phyloP scores from a whole-genome alignment of 2,888 invertebrate genomes.

The Cheilosia vernalis region DNA sequence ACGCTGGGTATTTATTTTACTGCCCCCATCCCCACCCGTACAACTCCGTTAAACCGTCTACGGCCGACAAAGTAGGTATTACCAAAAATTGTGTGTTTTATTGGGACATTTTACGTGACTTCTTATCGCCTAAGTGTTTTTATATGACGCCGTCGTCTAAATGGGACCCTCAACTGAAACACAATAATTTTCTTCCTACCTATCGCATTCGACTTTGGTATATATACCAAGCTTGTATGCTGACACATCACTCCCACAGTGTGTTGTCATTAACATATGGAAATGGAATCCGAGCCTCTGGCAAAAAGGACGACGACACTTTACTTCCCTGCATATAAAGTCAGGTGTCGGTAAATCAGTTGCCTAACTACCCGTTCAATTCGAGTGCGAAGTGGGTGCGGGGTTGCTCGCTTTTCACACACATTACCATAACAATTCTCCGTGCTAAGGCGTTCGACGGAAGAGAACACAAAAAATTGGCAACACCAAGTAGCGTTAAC shows the following conservation, averaged over 20 bases:
- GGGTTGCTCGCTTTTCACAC: not conserved
- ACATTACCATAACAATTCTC: slow-evolving; percentile 5
- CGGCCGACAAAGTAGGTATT: not conserved
- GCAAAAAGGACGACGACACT: slow-evolving; percentile 11
- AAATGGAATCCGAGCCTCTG: not conserved
- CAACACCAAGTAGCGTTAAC: slow-evolving; percentile 56
- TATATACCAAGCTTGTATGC: slow-evolving; percentile 12
- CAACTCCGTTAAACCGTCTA: too few relatives aligned
- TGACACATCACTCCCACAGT: slow-evolving; percentile 18
- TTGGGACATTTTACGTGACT: slow-evolving; percentile 36
- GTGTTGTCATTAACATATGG: slow-evolving; percentile 11
- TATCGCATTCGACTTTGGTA: not conserved
- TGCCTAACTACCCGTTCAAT: slow-evolving; percentile 62
- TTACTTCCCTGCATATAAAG: slow-evolving; percentile 20
- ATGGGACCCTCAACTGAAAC: not conserved
- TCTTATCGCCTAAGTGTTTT: slow-evolving; percentile 39
- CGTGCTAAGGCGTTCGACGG: slow-evolving; percentile 2
- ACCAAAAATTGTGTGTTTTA: slow-evolving; percentile 38
- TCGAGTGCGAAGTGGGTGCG: slow-evolving; percentile 10
- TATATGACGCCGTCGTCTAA: not conserved
- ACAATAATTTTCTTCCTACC: not conserved
- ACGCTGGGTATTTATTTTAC: not conserved
- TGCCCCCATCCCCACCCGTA: not conserved
- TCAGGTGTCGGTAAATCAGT: slow-evolving; percentile 65
- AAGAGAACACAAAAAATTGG: slow-evolving; percentile 36